A percentile compares a stretch with the other conserved stretches of the same genome.
Evolutionary conservation across 2,888 invertebrate genomes (phyloP).

Genomic region (Prosapia bicincta): DNA sequence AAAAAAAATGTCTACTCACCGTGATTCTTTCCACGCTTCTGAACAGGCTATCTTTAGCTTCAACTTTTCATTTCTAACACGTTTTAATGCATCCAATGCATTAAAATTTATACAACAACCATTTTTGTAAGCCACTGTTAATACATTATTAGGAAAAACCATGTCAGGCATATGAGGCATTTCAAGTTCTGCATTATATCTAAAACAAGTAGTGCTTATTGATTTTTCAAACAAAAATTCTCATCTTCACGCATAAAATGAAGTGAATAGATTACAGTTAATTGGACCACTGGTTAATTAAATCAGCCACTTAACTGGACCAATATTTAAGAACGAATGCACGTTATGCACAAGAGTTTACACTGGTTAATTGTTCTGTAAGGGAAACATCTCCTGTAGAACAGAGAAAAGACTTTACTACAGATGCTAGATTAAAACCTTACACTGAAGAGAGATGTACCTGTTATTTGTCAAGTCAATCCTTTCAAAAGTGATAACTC

Average conservation of each 20-base stretch:
- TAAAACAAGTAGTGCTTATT: slow-evolving; percentile 46
- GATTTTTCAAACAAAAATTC: background rate
- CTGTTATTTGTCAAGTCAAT: too few relatives aligned
- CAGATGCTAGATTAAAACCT: too few relatives aligned
- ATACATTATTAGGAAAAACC: slow-evolving; percentile 91
- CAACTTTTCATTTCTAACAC: slow-evolving; percentile 69
- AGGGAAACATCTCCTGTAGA: too few relatives aligned
- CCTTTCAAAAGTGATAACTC: too few relatives aligned
- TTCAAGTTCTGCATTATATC: slow-evolving; percentile 66
- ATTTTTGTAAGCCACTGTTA: slow-evolving; percentile 65
- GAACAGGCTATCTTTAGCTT: slow-evolving; percentile 84
- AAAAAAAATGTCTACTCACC: too few relatives aligned
- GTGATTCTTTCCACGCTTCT: slow-evolving; percentile 86
- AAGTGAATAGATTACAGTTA: background rate
- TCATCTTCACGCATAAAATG: background rate
- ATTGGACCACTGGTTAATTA: background rate
- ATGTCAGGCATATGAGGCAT: slow-evolving; percentile 97
- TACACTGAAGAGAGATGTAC: too few relatives aligned
- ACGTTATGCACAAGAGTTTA: too few relatives aligned
- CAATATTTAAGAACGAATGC: too few relatives aligned
- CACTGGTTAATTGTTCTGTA: too few relatives aligned
- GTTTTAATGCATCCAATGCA: slow-evolving; percentile 84
- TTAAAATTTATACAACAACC: slow-evolving; percentile 77
- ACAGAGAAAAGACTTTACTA: too few relatives aligned
- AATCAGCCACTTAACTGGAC: background rate